Evolutionary conservation across 2,888 invertebrate genomes (phyloP), one percentile per base, ranked within the genome.

Genomic region (Torymus tubicola): DNA sequence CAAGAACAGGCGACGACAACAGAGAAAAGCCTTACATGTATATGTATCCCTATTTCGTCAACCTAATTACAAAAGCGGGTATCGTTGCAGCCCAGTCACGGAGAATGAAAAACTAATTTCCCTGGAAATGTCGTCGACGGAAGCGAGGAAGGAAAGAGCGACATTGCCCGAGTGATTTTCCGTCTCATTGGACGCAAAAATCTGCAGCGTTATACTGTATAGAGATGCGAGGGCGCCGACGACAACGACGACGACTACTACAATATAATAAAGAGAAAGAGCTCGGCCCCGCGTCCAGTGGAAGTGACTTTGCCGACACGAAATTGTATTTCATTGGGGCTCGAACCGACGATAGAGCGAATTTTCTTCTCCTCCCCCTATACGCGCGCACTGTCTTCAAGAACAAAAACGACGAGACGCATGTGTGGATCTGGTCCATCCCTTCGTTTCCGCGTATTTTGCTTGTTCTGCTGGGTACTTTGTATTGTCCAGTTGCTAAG

Each of bases 121-220:
- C n/a, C 73, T 14, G 21, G 71, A 67, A 71, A 31, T 58, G 16
- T 2, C 31, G 11, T 10, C 68, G n/a, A 60, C 10, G 52, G 12
- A 16, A 14, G 2, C 58, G 2, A 0, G 18, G 50, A 11, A 53
- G 10, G 18, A 72, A 42, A 8, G 2, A 52, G 50, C 31, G 55
- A 16, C 74, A 52, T 57, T 70, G 52, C 52, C 52, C 42, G 60
- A 81, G 72, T 72, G 73, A 69, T 77, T 77, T 81, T 77, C 81
- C 77, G 16, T 64, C 71, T 55, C 77, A 77, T 69, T 69, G 73
- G 64, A 53, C 63, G 53, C 57, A 60, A 60, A 77, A 72, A 77
- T 77, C 72, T 73, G 68, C 67, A 53, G 21, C 31, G 21, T 61
- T n/a, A 67, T 50, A 4, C 16, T 10, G 57, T 14, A 57, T 14